These are phyloP conservation scores for Tetramorium bicarinatum DNA, from an alignment of 2,888 invertebrate species.

Conservation along the genomic window DNA sequence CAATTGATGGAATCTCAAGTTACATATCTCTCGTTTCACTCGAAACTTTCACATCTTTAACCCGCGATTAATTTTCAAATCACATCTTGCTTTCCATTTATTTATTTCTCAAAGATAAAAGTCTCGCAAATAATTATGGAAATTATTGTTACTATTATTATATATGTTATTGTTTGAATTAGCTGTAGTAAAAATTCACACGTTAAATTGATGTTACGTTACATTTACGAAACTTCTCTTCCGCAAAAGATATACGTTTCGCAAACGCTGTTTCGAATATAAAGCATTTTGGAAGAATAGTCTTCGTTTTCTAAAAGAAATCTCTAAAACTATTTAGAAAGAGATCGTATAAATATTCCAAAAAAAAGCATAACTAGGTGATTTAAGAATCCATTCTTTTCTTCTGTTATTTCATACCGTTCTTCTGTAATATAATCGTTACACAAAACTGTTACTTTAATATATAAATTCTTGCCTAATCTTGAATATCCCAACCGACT, in stretches of 20 bases:
- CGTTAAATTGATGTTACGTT: background rate
- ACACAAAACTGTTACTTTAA: slow-evolving; percentile 3
- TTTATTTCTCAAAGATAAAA: background rate
- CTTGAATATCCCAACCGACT: background rate
- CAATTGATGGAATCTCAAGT: slow-evolving; percentile 20
- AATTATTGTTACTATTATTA: background rate
- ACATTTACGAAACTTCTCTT: slow-evolving; percentile 22
- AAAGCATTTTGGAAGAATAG: background rate
- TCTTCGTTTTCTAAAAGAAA: background rate
- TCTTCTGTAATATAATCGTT: background rate
- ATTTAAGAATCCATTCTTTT: background rate
- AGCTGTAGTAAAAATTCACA: background rate
- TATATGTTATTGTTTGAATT: slow-evolving; percentile 2
- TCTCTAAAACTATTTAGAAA: background rate
- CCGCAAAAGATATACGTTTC: slow-evolving; percentile 5
- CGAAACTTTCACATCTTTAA: slow-evolving; percentile 13
- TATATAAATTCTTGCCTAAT: background rate
- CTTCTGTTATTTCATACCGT: background rate
- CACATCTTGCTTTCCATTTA: background rate
- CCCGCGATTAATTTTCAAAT: background rate
- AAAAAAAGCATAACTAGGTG: background rate
- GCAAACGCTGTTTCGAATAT: background rate
- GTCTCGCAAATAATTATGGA: background rate
- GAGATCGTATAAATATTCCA: background rate
- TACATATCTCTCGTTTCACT: slow-evolving; percentile 20